These are phyloP conservation scores for Mizuhopecten yessoensis DNA, from an alignment of 1,140 invertebrate genomes.

Conservation along the genomic window DNA sequence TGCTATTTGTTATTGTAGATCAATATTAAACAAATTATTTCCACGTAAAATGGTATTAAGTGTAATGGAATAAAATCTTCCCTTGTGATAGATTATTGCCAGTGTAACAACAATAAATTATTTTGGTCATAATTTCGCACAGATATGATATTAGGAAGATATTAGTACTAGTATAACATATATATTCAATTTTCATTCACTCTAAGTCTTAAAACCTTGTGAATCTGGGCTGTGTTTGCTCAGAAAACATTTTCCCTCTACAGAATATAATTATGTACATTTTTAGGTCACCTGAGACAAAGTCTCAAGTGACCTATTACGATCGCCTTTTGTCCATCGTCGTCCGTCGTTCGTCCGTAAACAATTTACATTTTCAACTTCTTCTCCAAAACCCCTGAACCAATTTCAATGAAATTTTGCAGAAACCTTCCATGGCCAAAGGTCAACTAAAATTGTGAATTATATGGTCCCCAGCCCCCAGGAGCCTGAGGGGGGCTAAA, in stretches of 20 bases:
- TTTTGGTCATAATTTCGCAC: not conserved
- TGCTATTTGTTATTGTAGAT: not conserved
- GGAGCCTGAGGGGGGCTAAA: too few relatives aligned
- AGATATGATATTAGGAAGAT: not conserved
- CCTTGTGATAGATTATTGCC: not conserved
- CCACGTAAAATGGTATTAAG: not conserved
- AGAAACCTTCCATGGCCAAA: too few relatives aligned
- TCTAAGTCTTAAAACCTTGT: not conserved
- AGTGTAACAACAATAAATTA: not conserved
- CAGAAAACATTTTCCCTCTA: not conserved
- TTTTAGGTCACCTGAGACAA: too few relatives aligned
- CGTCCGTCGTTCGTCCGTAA: too few relatives aligned
- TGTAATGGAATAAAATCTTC: not conserved
- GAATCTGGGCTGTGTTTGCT: not conserved
- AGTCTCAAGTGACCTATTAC: too few relatives aligned
- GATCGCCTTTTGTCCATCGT: too few relatives aligned
- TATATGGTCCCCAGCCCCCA: too few relatives aligned
- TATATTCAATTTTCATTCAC: not conserved
- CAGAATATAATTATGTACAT: too few relatives aligned
- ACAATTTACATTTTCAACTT: too few relatives aligned
- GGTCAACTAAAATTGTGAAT: too few relatives aligned
- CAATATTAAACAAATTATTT: constrained; percentile 4
- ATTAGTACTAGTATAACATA: not conserved
- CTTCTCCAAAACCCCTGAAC: too few relatives aligned
- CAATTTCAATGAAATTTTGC: too few relatives aligned